A percentile compares a stretch with the other conserved stretches of the same genome.
Evolutionary conservation across 2,113 vertebrate species (phyloP).

Genomic region (Caloenas nicobarica): DNA sequence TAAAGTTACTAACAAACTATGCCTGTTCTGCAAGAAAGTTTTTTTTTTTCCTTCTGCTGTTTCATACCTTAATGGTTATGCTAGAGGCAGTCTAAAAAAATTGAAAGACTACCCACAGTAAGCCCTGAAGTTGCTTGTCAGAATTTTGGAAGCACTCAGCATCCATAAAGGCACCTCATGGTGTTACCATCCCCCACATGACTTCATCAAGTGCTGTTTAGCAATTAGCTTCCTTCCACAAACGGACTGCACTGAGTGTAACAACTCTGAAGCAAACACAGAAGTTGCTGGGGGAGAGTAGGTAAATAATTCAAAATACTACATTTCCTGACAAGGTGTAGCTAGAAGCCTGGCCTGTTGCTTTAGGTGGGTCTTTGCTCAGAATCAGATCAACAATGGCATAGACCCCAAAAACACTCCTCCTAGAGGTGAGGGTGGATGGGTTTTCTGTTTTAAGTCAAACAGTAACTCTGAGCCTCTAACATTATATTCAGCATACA

Average conservation of each 20-base stretch:
- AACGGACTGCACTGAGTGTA: fast-evolving
- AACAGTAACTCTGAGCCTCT: background rate
- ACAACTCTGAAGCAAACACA: background rate
- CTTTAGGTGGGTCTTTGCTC: background rate
- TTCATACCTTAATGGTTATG: background rate
- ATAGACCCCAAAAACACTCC: background rate
- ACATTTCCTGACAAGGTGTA: background rate
- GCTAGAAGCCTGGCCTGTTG: background rate
- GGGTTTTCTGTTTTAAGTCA: background rate
- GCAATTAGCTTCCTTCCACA: conserved; percentile 41
- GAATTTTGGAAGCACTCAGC: background rate
- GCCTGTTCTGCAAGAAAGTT: background rate
- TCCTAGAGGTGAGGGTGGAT: background rate
- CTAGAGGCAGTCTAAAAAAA: background rate
- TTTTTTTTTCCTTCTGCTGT: background rate
- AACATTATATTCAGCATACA: background rate
- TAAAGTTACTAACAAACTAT: background rate
- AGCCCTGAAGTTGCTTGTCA: background rate
- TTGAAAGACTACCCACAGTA: background rate
- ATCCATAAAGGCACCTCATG: background rate
- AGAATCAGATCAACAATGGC: background rate
- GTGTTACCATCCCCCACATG: background rate
- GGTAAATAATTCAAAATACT: background rate
- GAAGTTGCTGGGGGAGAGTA: background rate
- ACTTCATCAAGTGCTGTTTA: background rate